Conservation (phyloP, 1,140 invertebrate species). For the Anadara kagoshimensis region DNA sequence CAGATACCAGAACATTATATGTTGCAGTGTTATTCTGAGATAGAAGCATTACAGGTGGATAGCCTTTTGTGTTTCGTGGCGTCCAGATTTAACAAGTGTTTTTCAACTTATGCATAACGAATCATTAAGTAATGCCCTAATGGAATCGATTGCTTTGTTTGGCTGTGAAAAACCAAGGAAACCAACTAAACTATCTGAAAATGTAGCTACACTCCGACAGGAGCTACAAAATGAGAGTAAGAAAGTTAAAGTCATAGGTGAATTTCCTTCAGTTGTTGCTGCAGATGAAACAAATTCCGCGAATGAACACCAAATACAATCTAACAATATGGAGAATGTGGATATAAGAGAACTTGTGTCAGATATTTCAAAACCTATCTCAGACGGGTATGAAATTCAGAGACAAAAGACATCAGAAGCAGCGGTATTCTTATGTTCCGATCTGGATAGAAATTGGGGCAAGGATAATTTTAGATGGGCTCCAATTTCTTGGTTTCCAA, state of each 20-base stretch:
- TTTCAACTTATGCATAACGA: slow-evolving; percentile 10
- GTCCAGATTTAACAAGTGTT: slow-evolving; percentile 5
- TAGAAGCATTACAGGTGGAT: slow-evolving; percentile 19
- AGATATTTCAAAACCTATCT: not conserved
- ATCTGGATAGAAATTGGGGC: slow-evolving; percentile 38
- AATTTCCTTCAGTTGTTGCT: slow-evolving; percentile 8
- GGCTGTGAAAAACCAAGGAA: slow-evolving; percentile 2
- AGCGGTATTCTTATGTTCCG: slow-evolving; percentile 33
- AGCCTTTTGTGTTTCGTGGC: slow-evolving; percentile 25
- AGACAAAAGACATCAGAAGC: slow-evolving; percentile 34
- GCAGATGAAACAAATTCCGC: slow-evolving; percentile 4
- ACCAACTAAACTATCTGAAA: slow-evolving; percentile 11
- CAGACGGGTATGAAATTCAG: slow-evolving; percentile 23
- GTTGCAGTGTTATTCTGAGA: slow-evolving; percentile 29
- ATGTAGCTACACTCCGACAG: slow-evolving; percentile 2
- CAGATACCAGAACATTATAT: slow-evolving; percentile 28
- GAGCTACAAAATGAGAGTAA: slow-evolving; percentile 16
- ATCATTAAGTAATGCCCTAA: slow-evolving; percentile 19
- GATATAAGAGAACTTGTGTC: no score
- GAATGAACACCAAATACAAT: not conserved
- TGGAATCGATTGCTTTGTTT: slow-evolving; percentile 1
- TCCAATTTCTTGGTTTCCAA: slow-evolving; percentile 36
- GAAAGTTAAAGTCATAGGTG: slow-evolving; percentile 12
- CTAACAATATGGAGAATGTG: not conserved
- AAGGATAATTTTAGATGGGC: slow-evolving; percentile 26